Conservation (phyloP, 2,113 vertebrate species). For the Xiphophorus couchianus region DNA sequence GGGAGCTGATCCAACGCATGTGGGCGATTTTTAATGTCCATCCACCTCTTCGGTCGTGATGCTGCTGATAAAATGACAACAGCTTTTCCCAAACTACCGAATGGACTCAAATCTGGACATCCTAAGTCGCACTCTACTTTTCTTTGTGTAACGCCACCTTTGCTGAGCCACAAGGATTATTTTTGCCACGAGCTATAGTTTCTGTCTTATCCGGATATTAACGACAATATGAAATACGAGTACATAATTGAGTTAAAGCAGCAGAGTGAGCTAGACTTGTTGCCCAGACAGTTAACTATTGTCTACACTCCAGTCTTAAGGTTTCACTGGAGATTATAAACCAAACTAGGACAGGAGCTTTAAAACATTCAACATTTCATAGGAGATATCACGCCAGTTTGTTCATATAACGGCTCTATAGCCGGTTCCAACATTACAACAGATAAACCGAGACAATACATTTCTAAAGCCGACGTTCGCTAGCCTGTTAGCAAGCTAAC, state of each 20-base stretch:
- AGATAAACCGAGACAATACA: not conserved
- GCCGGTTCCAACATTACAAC: not conserved
- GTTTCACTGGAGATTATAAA: slow-evolving; percentile 20
- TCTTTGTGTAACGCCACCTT: slow-evolving; percentile 21
- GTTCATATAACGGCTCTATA: not conserved
- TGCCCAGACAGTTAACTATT: slow-evolving; percentile 60
- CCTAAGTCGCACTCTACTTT: slow-evolving; percentile 33
- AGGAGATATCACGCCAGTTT: not conserved
- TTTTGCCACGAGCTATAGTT: not conserved
- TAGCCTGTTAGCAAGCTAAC: slow-evolving; percentile 49
- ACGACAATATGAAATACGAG: not conserved
- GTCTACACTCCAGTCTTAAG: slow-evolving; percentile 14
- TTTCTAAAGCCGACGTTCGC: slow-evolving; percentile 1
- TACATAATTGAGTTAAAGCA: slow-evolving; percentile 34
- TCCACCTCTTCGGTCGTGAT: slow-evolving; percentile 78
- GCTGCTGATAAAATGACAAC: slow-evolving; percentile 53
- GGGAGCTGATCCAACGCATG: slow-evolving; percentile 91
- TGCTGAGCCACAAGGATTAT: not conserved
- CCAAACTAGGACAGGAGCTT: slow-evolving; percentile 3
- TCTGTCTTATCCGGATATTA: too few species aligned
- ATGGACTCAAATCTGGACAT: slow-evolving; percentile 15
- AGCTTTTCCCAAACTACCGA: slow-evolving; percentile 9
- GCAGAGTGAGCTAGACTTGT: slow-evolving; percentile 53
- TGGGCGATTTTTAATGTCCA: slow-evolving; percentile 89
- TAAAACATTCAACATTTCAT: slow-evolving; percentile 17